Percentiles rank a stretch among this genome's conserved stretches.
Evolutionary conservation across 2,888 invertebrate genomes (phyloP).

Genomic region (Chloroclysta siterata): DNA sequence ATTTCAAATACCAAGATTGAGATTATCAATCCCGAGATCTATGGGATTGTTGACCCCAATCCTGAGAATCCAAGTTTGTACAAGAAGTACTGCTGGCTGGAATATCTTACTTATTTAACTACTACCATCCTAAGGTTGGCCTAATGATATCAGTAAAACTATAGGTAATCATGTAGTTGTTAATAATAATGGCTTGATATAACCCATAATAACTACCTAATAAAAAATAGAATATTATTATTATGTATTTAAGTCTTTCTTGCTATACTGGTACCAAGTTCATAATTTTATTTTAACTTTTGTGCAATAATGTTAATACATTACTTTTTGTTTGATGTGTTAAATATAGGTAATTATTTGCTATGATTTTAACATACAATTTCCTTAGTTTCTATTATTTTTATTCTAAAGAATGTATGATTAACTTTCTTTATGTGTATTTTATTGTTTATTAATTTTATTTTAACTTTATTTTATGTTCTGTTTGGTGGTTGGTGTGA

Average conservation of each 20-base stretch:
- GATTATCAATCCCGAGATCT: too few species aligned
- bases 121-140: background rate
- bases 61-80: background rate
- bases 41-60: background rate
- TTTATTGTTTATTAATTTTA: slow-evolving; percentile 48
- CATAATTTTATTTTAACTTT: background rate
- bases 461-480: slow-evolving; percentile 77
- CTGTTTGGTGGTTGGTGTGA: slow-evolving; percentile 80
- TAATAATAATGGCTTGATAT: background rate
- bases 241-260: too few species aligned
- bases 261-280: background rate
- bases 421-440: slow-evolving; percentile 29
- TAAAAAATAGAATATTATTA: background rate
- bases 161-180: background rate
- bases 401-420: background rate
- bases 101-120: background rate
- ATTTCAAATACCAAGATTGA: background rate
- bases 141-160: background rate
- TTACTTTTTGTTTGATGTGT: background rate
- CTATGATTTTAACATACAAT: background rate
- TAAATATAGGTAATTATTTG: background rate
- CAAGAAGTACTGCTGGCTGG: background rate
- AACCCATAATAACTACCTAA: background rate
- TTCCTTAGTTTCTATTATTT: background rate
- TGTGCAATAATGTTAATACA: background rate